Base-by-base conservation (phyloP, 2,113 vertebrate species). In the Oncorhynchus nerka region DNA sequence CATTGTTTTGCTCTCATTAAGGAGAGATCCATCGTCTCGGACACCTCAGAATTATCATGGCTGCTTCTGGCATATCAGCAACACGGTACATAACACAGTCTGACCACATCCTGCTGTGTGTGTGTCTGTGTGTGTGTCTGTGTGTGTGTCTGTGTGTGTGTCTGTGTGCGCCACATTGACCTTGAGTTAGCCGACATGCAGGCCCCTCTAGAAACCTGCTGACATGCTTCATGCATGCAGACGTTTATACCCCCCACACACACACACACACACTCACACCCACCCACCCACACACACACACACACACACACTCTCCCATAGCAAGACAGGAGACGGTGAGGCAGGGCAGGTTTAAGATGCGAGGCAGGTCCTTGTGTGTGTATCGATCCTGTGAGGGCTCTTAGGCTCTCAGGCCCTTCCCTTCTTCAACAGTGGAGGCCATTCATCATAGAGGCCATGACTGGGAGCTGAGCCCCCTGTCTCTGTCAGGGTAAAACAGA, bases 361-460 rank as follows among this genome's bases (percentile, higher is more conserved):
- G 79, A 89, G 88, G 84, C 91, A 90, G 89, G 87, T 93, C 79
- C 83, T 90, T 73, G 82, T 45, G 39, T 45, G 9, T 45, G 39
- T 92, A 93, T 93, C 88, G 92, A 93, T 93, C 88, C 90, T 91
- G 77, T 4, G 84, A 45, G 92, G 89, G 85, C 79, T 45, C 39
- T 45, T 45, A 12, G 39, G 39, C 88, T 90, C 88, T 87, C 86
- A 83, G 87, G 85, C 88, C 89, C 73, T 84, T 83, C 78, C 85
- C 3, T 45, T 45, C 39, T 11, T 45, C 66, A 76, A 83, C 90
- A 89, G 90, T 77, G 85, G 88, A 90, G 87, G 89, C 90, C 87
- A 92, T 93, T 91, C 90, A 93, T 93, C 92, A 93, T 77, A 3
- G 64, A 80, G 80, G 85, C 89, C 90, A 90, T 91, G 92, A 92